Evolutionary conservation across 2,113 vertebrate genomes (phyloP), one percentile per base, ranked within the genome.

Genomic region (Misgurnus anguillicaudatus): DNA sequence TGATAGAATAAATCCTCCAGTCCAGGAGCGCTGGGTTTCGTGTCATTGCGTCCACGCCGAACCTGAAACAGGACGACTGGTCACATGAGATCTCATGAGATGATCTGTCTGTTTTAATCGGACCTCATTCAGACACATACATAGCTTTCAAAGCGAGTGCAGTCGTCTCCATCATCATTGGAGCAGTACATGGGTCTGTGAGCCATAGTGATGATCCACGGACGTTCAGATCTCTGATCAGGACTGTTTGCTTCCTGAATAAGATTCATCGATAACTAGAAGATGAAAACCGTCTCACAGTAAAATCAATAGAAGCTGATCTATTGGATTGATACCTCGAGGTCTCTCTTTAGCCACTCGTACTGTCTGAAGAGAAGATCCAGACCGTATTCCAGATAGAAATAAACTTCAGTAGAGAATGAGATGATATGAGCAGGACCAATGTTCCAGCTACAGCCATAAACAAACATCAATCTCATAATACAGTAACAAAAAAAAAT

Each of bases 121-220:
- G 24, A 31, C 1, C 24, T 31, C 24, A 41, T 0, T 3, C 60
- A 58, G 9, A 39, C 58, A 58, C 90, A 65, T 87, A 96, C 95
- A 72, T 80, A 89, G 81, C 95, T 95, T 36, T 96, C 90, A 0
- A 92, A 92, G 69, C 41, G 70, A 0, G 91, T 95, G 63, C 95
- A 97, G 90, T 97, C 95, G 1, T 97, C 95, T 21, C 89, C 61
- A 77, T 96, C 94, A 0, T 93, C 90, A 0, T 96, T 94, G 65
- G 95, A 96, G 67, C 95, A 97, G 91, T 96, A 97, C 95, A 96
- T 97, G 58, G 95, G 95, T 79, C 95, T 89, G 84, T 97, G 95
- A 39, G 93, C 95, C 95, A 96, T 96, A 38, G 95, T 96, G 82
- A 97, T 94, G 87, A 97, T 94, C 95, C 95, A 97, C 0, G 95